phyloP scores from a whole-genome alignment of 2,888 invertebrate species.

The Meta bourneti region DNA sequence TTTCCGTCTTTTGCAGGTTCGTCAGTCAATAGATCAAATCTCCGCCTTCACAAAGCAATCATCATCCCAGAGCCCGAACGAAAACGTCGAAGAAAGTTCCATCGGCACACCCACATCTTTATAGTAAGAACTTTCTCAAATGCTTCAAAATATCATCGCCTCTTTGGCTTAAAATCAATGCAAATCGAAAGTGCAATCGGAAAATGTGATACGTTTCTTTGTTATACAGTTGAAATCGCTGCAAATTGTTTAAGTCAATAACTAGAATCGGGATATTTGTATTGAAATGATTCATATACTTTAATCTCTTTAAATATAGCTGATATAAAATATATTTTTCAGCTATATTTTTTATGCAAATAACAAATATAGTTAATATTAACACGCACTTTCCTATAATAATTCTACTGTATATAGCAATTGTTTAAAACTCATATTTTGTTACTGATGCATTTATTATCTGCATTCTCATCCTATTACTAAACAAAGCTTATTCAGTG shows the following conservation, averaged over 20 bases:
- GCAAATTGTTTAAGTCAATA: neutral
- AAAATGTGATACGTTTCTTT: neutral
- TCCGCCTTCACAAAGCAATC: conserved; percentile 53
- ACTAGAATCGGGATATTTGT: neutral
- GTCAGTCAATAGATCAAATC: conserved; percentile 72
- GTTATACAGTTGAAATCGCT: neutral
- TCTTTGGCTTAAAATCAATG: neutral
- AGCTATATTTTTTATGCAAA: neutral
- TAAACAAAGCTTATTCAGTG: too few species aligned
- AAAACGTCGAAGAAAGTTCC: neutral
- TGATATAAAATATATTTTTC: neutral
- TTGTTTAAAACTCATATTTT: neutral
- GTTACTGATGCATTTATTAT: neutral
- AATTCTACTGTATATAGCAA: neutral
- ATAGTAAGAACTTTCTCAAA: neutral
- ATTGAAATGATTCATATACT: neutral
- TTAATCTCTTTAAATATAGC: neutral
- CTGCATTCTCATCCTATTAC: neutral
- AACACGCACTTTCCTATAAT: neutral
- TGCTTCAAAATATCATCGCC: neutral
- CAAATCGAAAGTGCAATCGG: neutral
- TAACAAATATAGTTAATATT: neutral
- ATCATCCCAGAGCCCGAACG: neutral
- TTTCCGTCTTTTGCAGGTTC: conserved; percentile 39
- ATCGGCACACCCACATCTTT: neutral